phyloP scores from a whole-genome alignment of 1,140 invertebrate genomes.

The Belonocnema kinseyi region DNA sequence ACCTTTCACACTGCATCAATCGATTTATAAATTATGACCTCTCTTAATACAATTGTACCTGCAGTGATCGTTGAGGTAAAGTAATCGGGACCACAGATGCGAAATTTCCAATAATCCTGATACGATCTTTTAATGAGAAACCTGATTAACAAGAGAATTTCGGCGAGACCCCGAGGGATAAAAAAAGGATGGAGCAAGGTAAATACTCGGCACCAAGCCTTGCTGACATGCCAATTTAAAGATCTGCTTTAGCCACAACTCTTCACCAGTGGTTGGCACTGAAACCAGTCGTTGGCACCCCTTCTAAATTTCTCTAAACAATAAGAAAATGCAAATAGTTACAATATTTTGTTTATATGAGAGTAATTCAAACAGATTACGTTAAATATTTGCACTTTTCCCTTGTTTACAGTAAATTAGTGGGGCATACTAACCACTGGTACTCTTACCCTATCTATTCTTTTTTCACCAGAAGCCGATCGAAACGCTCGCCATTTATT shows the following conservation, averaged over 20 bases:
- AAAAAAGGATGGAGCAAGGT: constrained; percentile 29
- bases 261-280: background rate
- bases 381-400: no score
- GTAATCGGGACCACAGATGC: constrained; percentile 45
- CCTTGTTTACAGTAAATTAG: no score
- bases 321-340: background rate
- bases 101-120: constrained; percentile 59
- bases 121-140: constrained; percentile 44
- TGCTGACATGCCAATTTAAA: constrained; percentile 17
- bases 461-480: no score
- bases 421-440: no score
- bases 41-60: background rate
- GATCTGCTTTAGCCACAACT: background rate
- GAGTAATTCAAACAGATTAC: no score
- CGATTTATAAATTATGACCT: no score
- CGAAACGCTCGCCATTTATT: no score
- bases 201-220: constrained; percentile 9
- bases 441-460: no score
- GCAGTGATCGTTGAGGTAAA: constrained; percentile 34
- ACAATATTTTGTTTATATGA: no score
- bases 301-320: background rate
- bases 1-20: no score
- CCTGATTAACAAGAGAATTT: constrained; percentile 37
- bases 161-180: background rate
- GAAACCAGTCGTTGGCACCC: no score